Conservation (phyloP, 2,113 vertebrate genomes). For the Scomber japonicus region DNA sequence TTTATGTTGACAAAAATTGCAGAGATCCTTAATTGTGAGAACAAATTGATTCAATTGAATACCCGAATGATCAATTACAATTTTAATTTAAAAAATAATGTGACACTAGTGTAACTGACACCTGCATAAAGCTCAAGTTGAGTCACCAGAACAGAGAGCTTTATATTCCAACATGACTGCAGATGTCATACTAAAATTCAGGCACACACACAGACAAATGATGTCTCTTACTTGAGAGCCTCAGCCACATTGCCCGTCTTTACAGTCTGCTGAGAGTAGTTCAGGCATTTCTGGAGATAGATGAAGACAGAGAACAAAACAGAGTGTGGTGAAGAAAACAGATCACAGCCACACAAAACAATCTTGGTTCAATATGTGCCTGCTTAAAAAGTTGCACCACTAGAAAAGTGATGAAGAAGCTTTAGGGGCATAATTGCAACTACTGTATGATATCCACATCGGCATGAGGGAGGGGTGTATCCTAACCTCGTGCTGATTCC, state of each 20-base stretch:
- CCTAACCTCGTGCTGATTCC: slow-evolving; percentile 90
- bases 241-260: slow-evolving; percentile 88
- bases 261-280: slow-evolving; percentile 88
- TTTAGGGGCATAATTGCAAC: not conserved
- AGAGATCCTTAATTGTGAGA: too few relatives aligned
- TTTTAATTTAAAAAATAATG: not conserved
- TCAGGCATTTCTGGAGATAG: slow-evolving; percentile 87
- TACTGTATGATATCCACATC: not conserved
- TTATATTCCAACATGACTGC: not conserved
- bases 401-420: not conserved
- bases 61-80: not conserved
- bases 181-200: not conserved
- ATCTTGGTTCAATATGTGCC: not conserved
- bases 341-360: not conserved
- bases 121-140: not conserved
- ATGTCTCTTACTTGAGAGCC: slow-evolving; percentile 87
- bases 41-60: too few relatives aligned
- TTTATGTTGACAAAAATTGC: not conserved
- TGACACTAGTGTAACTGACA: too few relatives aligned
- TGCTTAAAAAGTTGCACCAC: not conserved
- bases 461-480: not conserved
- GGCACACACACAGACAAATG: not conserved
- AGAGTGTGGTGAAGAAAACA: slow-evolving; percentile 2
- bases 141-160: not conserved
- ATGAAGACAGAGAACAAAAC: slow-evolving; percentile 27